These are phyloP conservation scores for Trissolcus basalis DNA, from an alignment of 1,140 invertebrate species.

Conservation along the genomic window DNA sequence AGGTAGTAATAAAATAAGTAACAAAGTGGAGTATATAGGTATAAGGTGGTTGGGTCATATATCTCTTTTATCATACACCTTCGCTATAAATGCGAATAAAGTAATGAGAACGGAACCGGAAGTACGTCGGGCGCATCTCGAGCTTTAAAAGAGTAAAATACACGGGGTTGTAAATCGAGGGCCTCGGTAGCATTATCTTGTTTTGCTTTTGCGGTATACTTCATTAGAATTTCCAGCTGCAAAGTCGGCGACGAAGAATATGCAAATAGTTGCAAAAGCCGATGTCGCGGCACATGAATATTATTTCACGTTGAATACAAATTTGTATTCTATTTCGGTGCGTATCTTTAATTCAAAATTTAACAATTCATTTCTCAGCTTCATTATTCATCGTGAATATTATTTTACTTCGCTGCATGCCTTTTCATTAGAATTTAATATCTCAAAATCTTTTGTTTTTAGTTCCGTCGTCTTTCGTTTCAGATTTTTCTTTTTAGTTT, in stretches of 20 bases:
- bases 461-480: too few relatives aligned
- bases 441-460: too few relatives aligned
- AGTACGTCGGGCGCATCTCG: slow-evolving; percentile 24
- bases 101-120: slow-evolving; percentile 53
- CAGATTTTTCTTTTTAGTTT: too few relatives aligned
- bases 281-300: slow-evolving; percentile 32
- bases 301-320: slow-evolving; percentile 24
- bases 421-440: background rate
- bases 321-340: slow-evolving; percentile 33
- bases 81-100: slow-evolving; percentile 30
- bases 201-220: slow-evolving; percentile 49
- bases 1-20: slow-evolving; percentile 25
- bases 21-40: slow-evolving; percentile 8
- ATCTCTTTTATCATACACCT: slow-evolving; percentile 36
- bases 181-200: slow-evolving; percentile 39
- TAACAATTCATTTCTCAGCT: slow-evolving; percentile 1
- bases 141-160: slow-evolving; percentile 52
- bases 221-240: slow-evolving; percentile 50
- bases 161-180: slow-evolving; percentile 47
- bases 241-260: slow-evolving; percentile 43
- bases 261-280: slow-evolving; percentile 47
- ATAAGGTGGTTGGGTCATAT: slow-evolving; percentile 17
- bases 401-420: background rate
- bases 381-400: slow-evolving; percentile 13
- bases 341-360: slow-evolving; percentile 12